Percentiles rank a stretch among this genome's conserved stretches.
phyloP scores from a whole-genome alignment of 2,113 vertebrate genomes.

The Galemys pyrenaicus region DNA sequence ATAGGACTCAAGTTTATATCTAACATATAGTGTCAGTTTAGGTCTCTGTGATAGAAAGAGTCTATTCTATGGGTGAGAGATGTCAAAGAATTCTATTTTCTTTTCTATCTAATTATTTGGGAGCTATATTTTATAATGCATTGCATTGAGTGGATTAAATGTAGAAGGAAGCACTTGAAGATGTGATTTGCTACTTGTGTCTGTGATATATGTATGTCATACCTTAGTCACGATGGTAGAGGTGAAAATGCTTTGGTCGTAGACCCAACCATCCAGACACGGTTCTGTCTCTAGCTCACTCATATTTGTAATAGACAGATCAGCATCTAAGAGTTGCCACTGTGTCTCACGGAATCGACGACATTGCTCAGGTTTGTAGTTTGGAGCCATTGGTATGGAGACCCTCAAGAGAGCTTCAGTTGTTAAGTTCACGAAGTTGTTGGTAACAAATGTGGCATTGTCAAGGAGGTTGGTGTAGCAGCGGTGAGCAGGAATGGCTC shows the following conservation, averaged over 20 bases:
- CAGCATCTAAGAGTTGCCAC: constrained; percentile 75
- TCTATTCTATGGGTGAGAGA: background rate
- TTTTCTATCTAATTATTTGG: background rate
- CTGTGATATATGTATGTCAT: background rate
- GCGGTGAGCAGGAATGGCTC: constrained; percentile 84
- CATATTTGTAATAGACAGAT: background rate
- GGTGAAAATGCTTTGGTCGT: constrained; percentile 78
- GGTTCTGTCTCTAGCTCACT: constrained; percentile 65
- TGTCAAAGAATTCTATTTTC: background rate
- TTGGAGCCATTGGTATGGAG: background rate
- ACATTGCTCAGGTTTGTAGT: constrained; percentile 76
- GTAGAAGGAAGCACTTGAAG: background rate
- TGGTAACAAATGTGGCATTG: background rate
- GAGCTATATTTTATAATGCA: background rate
- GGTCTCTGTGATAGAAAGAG: background rate
- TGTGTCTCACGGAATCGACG: constrained; percentile 80
- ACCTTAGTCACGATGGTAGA: constrained; percentile 89
- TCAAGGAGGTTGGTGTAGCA: constrained; percentile 72
- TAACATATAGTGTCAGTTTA: background rate
- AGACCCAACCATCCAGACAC: constrained; percentile 88
- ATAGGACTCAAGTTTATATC: background rate
- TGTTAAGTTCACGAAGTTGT: background rate
- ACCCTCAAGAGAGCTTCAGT: background rate
- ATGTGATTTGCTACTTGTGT: background rate
- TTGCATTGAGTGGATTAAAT: background rate